Evolutionary conservation across 2,113 vertebrate species (phyloP), one percentile per base, ranked within the genome.

Genomic region (Ginglymostoma cirratum): DNA sequence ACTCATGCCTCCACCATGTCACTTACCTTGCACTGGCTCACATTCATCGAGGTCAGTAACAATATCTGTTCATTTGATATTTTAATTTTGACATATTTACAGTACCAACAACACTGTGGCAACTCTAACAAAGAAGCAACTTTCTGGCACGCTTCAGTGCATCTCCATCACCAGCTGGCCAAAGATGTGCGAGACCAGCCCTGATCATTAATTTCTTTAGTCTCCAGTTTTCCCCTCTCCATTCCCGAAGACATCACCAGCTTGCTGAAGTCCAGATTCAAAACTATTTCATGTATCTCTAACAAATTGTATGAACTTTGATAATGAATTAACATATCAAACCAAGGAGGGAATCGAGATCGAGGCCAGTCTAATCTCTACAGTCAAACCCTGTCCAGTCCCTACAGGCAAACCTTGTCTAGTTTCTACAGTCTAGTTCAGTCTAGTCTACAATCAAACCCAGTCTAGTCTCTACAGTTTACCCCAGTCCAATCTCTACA

Each of bases 31-130:
- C 97, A 24, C 96, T 97, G 96, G 97, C 97, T 1, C 97, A 97
- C 96, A 96, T 97, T 66, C 98, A 97, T 96, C 96, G 97, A 97
- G 97, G 97, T 97, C 96, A 96, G 96, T 96, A n/a, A 27, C 61
- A 67, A 89, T 30, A 70, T 48, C 61, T 67, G 19, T 96, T 85
- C 45, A 48, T 30, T 90, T 90, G 87, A 93, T 34, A 21, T 21
- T n/a, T n/a, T 93, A 83, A 83, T 93, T 72, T 48, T 95, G 42
- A 10, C 42, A 70, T 48, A 27, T 38, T 48, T 76, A 17, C 7
- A 15, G 48, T 27, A 34, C 14, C 38, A 95, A 38, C 42, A 24
- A 69, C 55, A 12, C 7, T 55, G 34, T 61, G 45, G 38, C 38
- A 45, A 34, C 0, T 70, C 66, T 3, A 34, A 38, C 66, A 94